A percentile compares a stretch with the other conserved stretches of the same genome.
Evolutionary conservation across 2,113 vertebrate genomes (phyloP).

Genomic region (Australoheros scitulus): DNA sequence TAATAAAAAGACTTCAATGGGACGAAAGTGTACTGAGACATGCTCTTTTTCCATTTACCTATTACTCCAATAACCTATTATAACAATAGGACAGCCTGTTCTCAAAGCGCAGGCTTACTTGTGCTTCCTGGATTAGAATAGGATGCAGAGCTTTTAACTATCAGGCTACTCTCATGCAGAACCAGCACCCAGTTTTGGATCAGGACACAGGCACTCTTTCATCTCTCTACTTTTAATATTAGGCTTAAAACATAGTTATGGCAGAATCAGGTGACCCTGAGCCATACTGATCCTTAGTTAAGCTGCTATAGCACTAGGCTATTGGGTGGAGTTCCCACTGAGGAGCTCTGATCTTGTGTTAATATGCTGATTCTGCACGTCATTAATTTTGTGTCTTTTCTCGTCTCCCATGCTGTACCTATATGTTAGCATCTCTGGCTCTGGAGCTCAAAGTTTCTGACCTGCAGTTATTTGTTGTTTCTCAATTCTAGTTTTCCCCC

Average conservation of each 20-base stretch:
- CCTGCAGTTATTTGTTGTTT: not conserved
- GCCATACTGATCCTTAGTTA: not conserved
- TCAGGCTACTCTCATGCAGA: not conserved
- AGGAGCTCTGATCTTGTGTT: not conserved
- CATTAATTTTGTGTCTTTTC: not conserved
- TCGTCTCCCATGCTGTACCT: not conserved
- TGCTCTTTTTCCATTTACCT: not conserved
- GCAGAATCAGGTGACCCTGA: not conserved
- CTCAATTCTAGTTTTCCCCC: not conserved
- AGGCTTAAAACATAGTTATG: not conserved
- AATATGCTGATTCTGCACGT: not conserved
- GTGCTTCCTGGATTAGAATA: not conserved
- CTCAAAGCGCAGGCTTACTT: not conserved
- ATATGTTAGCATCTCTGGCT: not conserved
- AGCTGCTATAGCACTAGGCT: not conserved
- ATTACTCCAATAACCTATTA: not conserved
- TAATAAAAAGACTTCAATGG: not conserved
- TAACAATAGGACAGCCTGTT: not conserved
- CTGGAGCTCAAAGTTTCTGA: not conserved
- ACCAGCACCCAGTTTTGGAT: not conserved
- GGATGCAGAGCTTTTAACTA: not conserved
- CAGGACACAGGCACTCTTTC: not conserved
- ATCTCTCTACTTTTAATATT: not conserved
- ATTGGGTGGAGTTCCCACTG: not conserved
- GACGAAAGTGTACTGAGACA: not conserved